Conservation (phyloP, 2,888 invertebrate genomes). For the Drosophila eohydei region DNA sequence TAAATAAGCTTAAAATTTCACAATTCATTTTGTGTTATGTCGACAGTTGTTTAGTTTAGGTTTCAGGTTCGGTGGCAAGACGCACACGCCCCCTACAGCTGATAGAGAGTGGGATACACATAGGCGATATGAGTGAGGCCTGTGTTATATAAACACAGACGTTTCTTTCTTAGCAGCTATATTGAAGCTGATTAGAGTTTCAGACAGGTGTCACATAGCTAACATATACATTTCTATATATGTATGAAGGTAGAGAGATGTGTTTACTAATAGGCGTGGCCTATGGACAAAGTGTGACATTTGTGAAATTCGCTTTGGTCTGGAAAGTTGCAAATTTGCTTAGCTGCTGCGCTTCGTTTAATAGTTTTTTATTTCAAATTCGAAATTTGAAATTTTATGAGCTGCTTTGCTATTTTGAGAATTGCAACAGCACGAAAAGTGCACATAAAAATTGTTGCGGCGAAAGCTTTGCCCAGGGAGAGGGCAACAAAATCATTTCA, state of each 20-base stretch:
- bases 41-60: slow-evolving; percentile 58
- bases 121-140: slow-evolving; percentile 9
- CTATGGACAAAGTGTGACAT: slow-evolving; percentile 22
- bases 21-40: slow-evolving; percentile 48
- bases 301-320: slow-evolving; percentile 29
- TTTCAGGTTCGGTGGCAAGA: slow-evolving; percentile 32
- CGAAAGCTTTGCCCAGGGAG: slow-evolving; percentile 45
- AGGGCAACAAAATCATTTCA: slow-evolving; percentile 23
- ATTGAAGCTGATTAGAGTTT: slow-evolving; percentile 67
- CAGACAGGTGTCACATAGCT: slow-evolving; percentile 50
- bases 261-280: slow-evolving; percentile 38
- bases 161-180: slow-evolving; percentile 33
- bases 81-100: not conserved
- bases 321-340: slow-evolving; percentile 11
- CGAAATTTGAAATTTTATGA: slow-evolving; percentile 4
- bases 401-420: slow-evolving; percentile 12
- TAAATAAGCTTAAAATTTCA: slow-evolving; percentile 65
- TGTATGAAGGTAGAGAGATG: not conserved
- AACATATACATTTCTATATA: not conserved
- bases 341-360: slow-evolving; percentile 14
- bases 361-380: slow-evolving; percentile 10
- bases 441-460: slow-evolving; percentile 61
- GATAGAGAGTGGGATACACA: not conserved
- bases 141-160: slow-evolving; percentile 64
- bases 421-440: slow-evolving; percentile 12